phyloP scores from a whole-genome alignment of 30 jellyfish, hydroid and myxozoan species.

The Euphysa ruthae region DNA sequence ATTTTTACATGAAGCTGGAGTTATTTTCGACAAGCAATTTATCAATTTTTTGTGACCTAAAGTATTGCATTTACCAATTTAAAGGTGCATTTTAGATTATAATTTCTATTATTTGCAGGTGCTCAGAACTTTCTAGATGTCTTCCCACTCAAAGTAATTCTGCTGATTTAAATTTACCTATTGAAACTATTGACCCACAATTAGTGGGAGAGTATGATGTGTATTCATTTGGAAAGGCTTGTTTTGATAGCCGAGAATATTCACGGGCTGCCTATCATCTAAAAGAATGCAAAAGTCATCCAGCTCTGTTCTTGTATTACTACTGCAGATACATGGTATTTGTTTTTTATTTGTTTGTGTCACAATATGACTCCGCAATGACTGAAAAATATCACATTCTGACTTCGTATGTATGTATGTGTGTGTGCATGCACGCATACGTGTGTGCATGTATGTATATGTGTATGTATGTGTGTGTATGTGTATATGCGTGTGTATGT shows the following conservation, averaged over 20 bases:
- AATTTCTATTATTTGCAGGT: slow-evolving; percentile 9
- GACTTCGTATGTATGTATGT: too few relatives aligned
- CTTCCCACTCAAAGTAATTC: not conserved
- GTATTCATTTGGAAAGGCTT: slow-evolving; percentile 58
- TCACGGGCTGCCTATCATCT: slow-evolving; percentile 63
- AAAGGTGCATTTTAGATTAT: not conserved
- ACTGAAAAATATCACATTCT: too few relatives aligned
- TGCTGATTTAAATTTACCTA: not conserved
- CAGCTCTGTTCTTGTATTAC: slow-evolving; percentile 44
- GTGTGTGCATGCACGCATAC: too few relatives aligned
- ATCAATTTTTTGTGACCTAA: too few relatives aligned
- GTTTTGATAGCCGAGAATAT: slow-evolving; percentile 66
- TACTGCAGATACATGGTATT: slow-evolving; percentile 73
- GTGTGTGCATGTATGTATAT: too few relatives aligned
- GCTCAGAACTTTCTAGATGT: slow-evolving; percentile 21
- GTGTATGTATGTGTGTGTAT: too few relatives aligned
- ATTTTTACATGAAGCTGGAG: too few relatives aligned
- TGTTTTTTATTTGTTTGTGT: too few relatives aligned
- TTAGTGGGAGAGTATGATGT: slow-evolving; percentile 58
- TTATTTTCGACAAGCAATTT: too few relatives aligned
- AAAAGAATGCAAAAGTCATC: slow-evolving; percentile 45
- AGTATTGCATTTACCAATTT: not conserved
- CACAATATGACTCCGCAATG: too few relatives aligned
- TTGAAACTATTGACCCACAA: not conserved
- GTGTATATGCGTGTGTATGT: too few relatives aligned